phyloP scores from a whole-genome alignment of 2,113 vertebrate genomes.

The Onychorhynchus coronatus region DNA sequence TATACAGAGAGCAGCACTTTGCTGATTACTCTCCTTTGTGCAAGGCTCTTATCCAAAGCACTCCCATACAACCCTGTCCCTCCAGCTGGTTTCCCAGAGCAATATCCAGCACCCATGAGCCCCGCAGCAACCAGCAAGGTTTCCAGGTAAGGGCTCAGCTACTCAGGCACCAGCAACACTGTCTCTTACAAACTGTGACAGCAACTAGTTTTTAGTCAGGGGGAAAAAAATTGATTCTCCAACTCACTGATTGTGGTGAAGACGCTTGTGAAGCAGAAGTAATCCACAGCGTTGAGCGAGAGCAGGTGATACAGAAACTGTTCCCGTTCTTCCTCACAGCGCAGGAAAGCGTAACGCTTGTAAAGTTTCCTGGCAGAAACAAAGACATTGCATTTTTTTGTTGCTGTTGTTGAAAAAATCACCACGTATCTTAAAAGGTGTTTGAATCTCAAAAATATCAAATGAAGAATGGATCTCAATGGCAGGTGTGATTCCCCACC shows the following conservation, averaged over 20 bases:
- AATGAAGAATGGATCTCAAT: background rate
- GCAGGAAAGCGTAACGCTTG: slow-evolving; percentile 93
- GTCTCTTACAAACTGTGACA: background rate
- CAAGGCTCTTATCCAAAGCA: background rate
- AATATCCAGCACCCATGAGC: background rate
- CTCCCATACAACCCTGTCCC: background rate
- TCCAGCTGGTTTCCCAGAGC: slow-evolving; percentile 7
- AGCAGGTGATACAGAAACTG: slow-evolving; percentile 97
- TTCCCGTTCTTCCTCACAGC: slow-evolving; percentile 94
- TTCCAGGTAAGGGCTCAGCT: background rate
- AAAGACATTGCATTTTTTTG: background rate
- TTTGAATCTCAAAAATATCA: background rate
- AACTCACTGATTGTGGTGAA: slow-evolving; percentile 92
- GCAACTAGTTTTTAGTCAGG: background rate
- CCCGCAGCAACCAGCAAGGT: background rate
- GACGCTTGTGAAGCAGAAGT: slow-evolving; percentile 95
- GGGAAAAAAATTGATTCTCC: background rate
- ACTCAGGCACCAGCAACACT: background rate
- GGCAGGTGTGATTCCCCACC: background rate
- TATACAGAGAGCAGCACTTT: background rate
- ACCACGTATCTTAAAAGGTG: background rate
- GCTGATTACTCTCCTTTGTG: background rate
- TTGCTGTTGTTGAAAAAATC: background rate
- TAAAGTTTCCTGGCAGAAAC: slow-evolving; percentile 87
- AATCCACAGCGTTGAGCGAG: slow-evolving; percentile 96